Evolutionary conservation across 1,140 invertebrate genomes (phyloP), one percentile per base, ranked within the genome.

Genomic region (Drosophila rhopaloa): DNA sequence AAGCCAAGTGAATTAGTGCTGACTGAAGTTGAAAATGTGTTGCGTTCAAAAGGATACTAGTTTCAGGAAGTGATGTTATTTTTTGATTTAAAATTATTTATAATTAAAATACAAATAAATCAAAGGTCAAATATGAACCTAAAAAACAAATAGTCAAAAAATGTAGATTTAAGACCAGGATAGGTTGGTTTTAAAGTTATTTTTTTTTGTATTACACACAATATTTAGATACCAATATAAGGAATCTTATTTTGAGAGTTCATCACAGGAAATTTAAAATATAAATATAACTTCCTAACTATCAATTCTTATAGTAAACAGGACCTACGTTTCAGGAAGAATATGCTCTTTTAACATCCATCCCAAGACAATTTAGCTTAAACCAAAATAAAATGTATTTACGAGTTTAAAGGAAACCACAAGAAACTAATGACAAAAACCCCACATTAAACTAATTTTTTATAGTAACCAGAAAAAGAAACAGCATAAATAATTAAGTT

Each of bases 41-140:
- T 3, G 10, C 29, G 8, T 14, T 53, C 32, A 19, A 56, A 57
- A 57, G 40, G 55, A 57, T 44, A 27, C 7, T 57, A 8, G 19
- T 10, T 9, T 13, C 9, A 29, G 24, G n/a, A 32, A 32, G 32
- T 53, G 32, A 8, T 43, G 9, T 19, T 16, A 10, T n/a, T 50
- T 50, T 29, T 19, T 19, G 4, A 13, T 3, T 38, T 11, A 13
- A 3, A 10, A 24, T 24, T 8, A 16, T 13, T 10, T 10, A 40
- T 4, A 6, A 10, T n/a, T 3, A 1, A 5, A 1, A 50, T 14
- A 10, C 2, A 27, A 13, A 6, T 27, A 6, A 27, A 47, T 13
- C 11, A 4, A 19, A 44, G 3, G 4, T 27, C 8, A 47, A 27
- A 47, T 13, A 24, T 1, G 9, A 13, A 32, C 5, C 6, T 7